phyloP scores from a whole-genome alignment of 2,888 invertebrate species.

The Ornithoptera priamus region DNA sequence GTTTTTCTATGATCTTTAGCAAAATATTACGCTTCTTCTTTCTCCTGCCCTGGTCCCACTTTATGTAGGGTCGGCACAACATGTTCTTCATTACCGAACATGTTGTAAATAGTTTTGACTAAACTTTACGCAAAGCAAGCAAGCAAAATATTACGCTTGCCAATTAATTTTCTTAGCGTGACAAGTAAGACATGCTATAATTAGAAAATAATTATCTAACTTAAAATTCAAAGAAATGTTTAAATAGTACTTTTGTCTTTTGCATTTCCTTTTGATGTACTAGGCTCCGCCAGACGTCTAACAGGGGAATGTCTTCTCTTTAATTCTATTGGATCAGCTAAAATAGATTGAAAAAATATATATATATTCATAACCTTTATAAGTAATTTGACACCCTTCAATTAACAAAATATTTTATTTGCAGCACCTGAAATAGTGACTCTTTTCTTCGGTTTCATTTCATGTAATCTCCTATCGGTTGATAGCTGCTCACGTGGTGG shows the following conservation, averaged over 20 bases:
- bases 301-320: constrained; percentile 19
- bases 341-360: constrained; percentile 13
- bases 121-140: no score
- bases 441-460: constrained; percentile 51
- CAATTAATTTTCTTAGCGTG: no score
- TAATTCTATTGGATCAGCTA: constrained; percentile 39
- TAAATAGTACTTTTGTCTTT: constrained; percentile 35
- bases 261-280: constrained; percentile 47
- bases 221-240: not conserved
- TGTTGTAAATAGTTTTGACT: no score
- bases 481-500: constrained; percentile 48
- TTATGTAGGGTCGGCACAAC: no score
- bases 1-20: no score
- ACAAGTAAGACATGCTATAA: no score
- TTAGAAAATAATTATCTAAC: not conserved
- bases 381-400: no score
- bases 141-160: no score
- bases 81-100: no score
- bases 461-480: constrained; percentile 11
- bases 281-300: constrained; percentile 38
- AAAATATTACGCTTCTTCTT: no score
- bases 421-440: constrained; percentile 58
- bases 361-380: no score
- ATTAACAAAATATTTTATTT: not conserved
- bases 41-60: no score